These are phyloP conservation scores for Muscidifurax raptorellus DNA, from an alignment of 1,140 invertebrate genomes.

Conservation along the genomic window DNA sequence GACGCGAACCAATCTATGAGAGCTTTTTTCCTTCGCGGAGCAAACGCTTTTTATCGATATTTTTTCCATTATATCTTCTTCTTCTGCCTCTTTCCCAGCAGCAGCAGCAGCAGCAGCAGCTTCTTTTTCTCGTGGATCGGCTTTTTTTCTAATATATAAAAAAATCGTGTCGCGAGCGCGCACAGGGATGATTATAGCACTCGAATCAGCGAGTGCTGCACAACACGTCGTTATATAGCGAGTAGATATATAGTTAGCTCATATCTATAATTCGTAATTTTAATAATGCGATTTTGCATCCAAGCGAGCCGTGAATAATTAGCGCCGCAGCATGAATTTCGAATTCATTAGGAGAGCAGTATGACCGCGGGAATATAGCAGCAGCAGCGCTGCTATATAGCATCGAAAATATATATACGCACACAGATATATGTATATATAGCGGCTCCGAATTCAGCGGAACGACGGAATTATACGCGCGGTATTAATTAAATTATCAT, in stretches of 20 bases:
- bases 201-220: no score
- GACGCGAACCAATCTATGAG: slow-evolving; percentile 7
- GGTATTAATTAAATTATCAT: slow-evolving; percentile 42
- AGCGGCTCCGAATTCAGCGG: background rate
- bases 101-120: background rate
- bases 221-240: no score
- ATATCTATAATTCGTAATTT: background rate
- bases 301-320: background rate
- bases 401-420: background rate
- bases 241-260: no score
- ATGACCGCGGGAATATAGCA: no score
- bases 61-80: slow-evolving; percentile 33
- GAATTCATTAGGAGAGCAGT: no score
- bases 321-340: background rate
- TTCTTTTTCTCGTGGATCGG: background rate
- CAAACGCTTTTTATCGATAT: slow-evolving; percentile 30
- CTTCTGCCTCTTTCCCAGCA: background rate
- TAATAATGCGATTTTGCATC: background rate
- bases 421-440: background rate
- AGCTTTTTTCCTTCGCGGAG: background rate
- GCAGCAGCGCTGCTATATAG: no score
- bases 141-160: background rate
- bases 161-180: background rate
- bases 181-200: background rate
- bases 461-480: background rate